Percentiles rank a stretch among this genome's conserved stretches.
Conservation (phyloP, 2,888 invertebrate species). For the Argyra leucocephala region DNA sequence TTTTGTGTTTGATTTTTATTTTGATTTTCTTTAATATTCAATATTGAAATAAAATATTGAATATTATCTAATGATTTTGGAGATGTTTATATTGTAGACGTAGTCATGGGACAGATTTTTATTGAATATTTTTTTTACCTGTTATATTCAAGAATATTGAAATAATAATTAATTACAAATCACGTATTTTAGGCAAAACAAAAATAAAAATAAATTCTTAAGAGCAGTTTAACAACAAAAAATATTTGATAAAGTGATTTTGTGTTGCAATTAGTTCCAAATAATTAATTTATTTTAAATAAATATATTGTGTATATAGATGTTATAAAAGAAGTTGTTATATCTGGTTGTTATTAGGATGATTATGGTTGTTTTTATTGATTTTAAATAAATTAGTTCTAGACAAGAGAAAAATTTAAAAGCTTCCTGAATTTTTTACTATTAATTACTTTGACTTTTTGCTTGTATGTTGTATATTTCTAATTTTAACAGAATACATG, state of each 20-base stretch:
- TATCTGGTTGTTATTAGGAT: not conserved
- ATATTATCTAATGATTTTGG: too few relatives aligned
- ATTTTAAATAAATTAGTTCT: not conserved
- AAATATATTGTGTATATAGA: not conserved
- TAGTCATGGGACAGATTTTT: too few relatives aligned
- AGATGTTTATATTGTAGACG: too few relatives aligned
- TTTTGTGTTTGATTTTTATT: too few relatives aligned
- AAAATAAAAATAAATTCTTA: too few relatives aligned
- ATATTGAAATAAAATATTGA: too few relatives aligned
- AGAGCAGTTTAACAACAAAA: not conserved
- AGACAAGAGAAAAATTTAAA: not conserved
- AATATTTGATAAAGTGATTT: not conserved
- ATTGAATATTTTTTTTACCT: too few relatives aligned
- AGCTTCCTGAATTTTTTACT: constrained; percentile 16
- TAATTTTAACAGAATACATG: not conserved
- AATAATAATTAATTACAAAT: too few relatives aligned
- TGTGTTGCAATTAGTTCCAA: not conserved
- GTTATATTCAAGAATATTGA: too few relatives aligned
- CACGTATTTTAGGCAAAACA: too few relatives aligned
- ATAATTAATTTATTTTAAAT: not conserved
- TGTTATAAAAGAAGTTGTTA: too few relatives aligned
- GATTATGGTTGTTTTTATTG: not conserved
- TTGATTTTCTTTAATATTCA: too few relatives aligned
- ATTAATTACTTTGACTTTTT: constrained; percentile 16
- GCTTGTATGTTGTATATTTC: not conserved